Percentiles rank a stretch among this genome's conserved stretches.
Conservation (phyloP, 2,888 invertebrate species). For the Aphodius granarius region DNA sequence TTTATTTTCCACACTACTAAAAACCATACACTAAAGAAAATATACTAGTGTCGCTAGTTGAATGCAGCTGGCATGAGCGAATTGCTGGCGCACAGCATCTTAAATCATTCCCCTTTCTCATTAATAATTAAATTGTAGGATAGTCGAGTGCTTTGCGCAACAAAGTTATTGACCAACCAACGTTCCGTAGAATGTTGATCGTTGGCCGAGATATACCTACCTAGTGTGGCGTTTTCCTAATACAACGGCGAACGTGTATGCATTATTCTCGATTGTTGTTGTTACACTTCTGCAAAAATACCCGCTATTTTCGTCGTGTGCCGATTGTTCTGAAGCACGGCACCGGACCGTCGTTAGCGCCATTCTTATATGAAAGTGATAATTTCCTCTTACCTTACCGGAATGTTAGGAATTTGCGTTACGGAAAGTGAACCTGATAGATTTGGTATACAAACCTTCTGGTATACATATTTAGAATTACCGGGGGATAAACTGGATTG, state of each 20-base stretch:
- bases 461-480: too few species aligned
- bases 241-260: not conserved
- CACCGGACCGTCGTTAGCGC: not conserved
- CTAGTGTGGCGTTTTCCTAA: not conserved
- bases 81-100: not conserved
- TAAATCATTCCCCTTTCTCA: constrained; percentile 13
- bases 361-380: not conserved
- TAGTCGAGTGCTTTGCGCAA: constrained; percentile 21
- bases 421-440: not conserved
- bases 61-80: not conserved
- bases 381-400: not conserved
- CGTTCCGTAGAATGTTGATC: constrained; percentile 4
- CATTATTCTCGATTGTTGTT: not conserved
- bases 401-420: not conserved
- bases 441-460: not conserved
- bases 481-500: too few species aligned
- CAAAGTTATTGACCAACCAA: constrained; percentile 14
- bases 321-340: not conserved
- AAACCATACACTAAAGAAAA: not conserved
- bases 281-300: not conserved
- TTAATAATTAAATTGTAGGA: constrained; percentile 25
- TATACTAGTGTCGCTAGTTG: not conserved
- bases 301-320: not conserved
- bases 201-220: not conserved
- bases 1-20: not conserved